These are phyloP conservation scores for Drosophila pectinifera DNA, from an alignment of 1,140 invertebrate species.

Conservation along the genomic window DNA sequence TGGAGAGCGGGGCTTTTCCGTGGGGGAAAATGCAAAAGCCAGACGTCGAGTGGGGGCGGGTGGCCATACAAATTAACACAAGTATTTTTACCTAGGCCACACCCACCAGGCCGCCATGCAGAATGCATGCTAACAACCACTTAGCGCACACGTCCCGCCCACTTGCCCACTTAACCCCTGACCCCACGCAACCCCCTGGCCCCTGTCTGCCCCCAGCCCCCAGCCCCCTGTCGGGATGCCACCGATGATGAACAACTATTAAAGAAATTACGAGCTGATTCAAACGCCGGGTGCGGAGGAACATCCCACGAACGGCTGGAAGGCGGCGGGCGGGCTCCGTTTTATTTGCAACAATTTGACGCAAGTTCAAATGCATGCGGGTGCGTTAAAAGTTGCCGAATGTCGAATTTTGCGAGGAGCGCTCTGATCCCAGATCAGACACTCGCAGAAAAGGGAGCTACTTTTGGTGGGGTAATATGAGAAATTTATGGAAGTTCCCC, in stretches of 20 bases:
- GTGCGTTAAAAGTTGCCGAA: slow-evolving; percentile 78
- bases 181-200: background rate
- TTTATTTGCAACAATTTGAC: slow-evolving; percentile 81
- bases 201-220: slow-evolving; percentile 10
- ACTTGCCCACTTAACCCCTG: slow-evolving; percentile 4
- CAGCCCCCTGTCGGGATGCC: slow-evolving; percentile 3
- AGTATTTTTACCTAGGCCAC: slow-evolving; percentile 69
- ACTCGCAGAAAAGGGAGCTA: background rate
- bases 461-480: background rate
- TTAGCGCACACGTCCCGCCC: slow-evolving; percentile 57
- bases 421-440: slow-evolving; percentile 28
- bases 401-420: slow-evolving; percentile 47
- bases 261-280: slow-evolving; percentile 77
- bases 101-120: slow-evolving; percentile 55
- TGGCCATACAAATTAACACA: slow-evolving; percentile 76
- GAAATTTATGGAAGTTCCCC: too few relatives aligned
- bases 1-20: slow-evolving; percentile 3
- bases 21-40: slow-evolving; percentile 38
- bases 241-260: slow-evolving; percentile 72
- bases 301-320: slow-evolving; percentile 1
- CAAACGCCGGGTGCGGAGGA: slow-evolving; percentile 28
- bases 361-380: slow-evolving; percentile 74
- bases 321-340: slow-evolving; percentile 12
- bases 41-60: slow-evolving; percentile 27
- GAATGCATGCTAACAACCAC: slow-evolving; percentile 78